These are phyloP conservation scores for Amblyraja radiata DNA, from an alignment of 2,797 vertebrate genomes.

Conservation along the genomic window DNA sequence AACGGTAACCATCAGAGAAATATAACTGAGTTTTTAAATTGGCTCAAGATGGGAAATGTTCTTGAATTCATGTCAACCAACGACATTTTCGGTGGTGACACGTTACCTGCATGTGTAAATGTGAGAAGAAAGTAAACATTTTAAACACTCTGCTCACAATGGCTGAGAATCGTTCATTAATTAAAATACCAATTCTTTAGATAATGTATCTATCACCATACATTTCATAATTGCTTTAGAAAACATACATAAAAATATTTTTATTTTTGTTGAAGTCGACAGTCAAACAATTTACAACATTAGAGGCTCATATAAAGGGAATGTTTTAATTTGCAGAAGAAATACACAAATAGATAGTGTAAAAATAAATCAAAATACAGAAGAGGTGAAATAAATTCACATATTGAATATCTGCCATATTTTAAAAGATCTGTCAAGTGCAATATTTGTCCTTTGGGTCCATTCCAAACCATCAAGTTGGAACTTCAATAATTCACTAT, in stretches of 20 bases:
- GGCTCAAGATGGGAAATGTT: neutral
- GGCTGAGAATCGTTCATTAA: constrained; percentile 22
- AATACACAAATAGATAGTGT: constrained; percentile 21
- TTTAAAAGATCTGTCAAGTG: constrained; percentile 34
- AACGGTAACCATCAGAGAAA: neutral
- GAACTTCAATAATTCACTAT: neutral
- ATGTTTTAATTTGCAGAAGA: constrained; percentile 33
- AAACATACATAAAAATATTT: constrained; percentile 37
- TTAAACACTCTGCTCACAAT: constrained; percentile 22
- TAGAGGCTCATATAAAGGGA: constrained; percentile 36
- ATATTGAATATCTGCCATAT: constrained; percentile 28
- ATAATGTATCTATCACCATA: constrained; percentile 21
- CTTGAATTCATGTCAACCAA: constrained; percentile 14
- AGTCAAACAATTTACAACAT: constrained; percentile 36
- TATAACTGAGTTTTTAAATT: constrained; percentile 11
- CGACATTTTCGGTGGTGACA: neutral
- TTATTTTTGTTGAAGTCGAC: constrained; percentile 34
- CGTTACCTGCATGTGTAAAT: constrained; percentile 24
- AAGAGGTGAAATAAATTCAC: constrained; percentile 20
- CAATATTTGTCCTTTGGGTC: constrained; percentile 32
- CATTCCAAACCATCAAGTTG: neutral
- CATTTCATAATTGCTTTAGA: constrained; percentile 36
- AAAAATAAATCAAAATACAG: constrained; percentile 35
- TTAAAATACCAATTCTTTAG: constrained; percentile 36
- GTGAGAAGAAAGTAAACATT: constrained; percentile 31